Evolutionary conservation across 2,888 invertebrate species (phyloP), one percentile per base, ranked within the genome.

Genomic region (Stramonita haemastoma): DNA sequence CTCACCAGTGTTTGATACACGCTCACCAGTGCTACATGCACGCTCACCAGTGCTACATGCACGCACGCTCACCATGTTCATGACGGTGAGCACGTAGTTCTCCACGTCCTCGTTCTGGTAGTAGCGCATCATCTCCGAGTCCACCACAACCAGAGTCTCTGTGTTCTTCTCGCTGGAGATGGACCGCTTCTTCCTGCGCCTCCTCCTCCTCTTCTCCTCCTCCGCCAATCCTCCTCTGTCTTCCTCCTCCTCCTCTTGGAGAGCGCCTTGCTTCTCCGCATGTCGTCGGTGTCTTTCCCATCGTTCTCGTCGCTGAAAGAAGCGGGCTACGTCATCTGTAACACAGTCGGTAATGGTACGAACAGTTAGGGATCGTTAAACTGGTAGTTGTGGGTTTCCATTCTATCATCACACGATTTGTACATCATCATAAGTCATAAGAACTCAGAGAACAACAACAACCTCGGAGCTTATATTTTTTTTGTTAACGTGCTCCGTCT

Each of bases 71-170:
- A 97, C 98, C 98, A 98, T 98, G 96, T 98, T 98, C 98, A 98
- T 98, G 92, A 98, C 98, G 88, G 98, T 98, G 88, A 98, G 97
- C 57, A 98, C 97, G 96, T 98, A 98, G 15, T 97, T 98, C 95
- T 98, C 97, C 92, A 98, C 97, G 95, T 98, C 98, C 93, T 97
- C 97, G 94, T 97, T 97, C 93, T 97, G 97, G 96, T 98, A 98
- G 95, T 98, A 98, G 88, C 98, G 97, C 93, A 98, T 97, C 98
- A 98, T 98, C 92, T 97, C 97, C 89, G 97, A 97, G 96, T 98
- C 98, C 73, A 98, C 98, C 88, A 98, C 98, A 88, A 98, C 97
- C 89, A 98, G 96, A 0, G 98, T 97, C 96, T 98, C 98, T 77
- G 98, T 98, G 96, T 96, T 95, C 57, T 96, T 93, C 92, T 96